phyloP scores from a whole-genome alignment of 2,113 vertebrate genomes.

The Zosterops lateralis region DNA sequence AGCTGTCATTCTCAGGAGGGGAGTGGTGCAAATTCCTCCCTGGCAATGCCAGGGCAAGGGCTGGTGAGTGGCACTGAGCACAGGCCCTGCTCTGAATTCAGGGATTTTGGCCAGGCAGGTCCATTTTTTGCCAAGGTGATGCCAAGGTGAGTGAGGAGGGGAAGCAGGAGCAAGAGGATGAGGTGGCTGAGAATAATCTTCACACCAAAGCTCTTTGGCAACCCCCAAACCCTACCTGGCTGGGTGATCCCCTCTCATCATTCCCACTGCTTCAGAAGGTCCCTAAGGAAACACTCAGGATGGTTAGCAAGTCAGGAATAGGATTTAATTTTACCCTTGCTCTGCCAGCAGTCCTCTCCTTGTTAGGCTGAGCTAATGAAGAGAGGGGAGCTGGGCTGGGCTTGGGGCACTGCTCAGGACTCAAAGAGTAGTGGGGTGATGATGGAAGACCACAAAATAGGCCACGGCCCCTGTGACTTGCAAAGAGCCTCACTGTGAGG shows the following conservation, averaged over 20 bases:
- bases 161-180: not conserved
- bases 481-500: not conserved
- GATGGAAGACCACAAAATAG: not conserved
- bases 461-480: not conserved
- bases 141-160: not conserved
- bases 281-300: not conserved
- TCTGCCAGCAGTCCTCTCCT: not conserved
- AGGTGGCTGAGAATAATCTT: not conserved
- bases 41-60: not conserved
- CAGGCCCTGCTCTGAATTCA: not conserved
- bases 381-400: not conserved
- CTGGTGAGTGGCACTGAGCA: not conserved
- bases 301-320: not conserved
- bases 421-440: not conserved
- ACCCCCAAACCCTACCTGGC: not conserved
- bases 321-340: not conserved
- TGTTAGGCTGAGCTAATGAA: not conserved
- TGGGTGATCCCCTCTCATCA: not conserved
- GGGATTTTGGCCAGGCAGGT: not conserved
- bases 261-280: not conserved
- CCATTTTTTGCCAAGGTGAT: not conserved
- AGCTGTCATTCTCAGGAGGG: not conserved
- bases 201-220: rapidly evolving
- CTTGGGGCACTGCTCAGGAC: not conserved
- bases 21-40: not conserved